Conservation (phyloP, 1,140 invertebrate genomes). For the Varroa destructor region DNA sequence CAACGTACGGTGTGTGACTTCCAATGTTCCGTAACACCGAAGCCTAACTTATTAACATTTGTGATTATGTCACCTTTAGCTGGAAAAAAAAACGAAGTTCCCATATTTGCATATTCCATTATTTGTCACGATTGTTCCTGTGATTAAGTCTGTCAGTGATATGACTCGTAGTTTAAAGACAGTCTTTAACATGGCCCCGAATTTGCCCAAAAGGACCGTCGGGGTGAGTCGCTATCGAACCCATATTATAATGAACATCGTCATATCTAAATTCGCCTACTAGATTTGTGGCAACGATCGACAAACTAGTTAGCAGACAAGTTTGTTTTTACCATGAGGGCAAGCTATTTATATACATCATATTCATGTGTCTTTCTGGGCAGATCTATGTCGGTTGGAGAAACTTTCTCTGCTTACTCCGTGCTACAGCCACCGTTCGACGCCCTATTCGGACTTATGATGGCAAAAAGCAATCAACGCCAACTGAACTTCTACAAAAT, state of each 20-base stretch:
- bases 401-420: not conserved
- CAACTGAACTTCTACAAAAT: not conserved
- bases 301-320: no score
- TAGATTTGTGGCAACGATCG: no score
- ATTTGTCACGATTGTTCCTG: slow-evolving; percentile 7
- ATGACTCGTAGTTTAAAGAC: not conserved
- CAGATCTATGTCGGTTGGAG: no score
- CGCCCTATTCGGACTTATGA: not conserved
- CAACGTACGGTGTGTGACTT: slow-evolving; percentile 45
- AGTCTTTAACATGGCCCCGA: not conserved
- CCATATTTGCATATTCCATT: not conserved
- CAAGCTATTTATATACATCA: no score
- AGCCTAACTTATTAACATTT: not conserved
- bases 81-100: no score
- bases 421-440: not conserved
- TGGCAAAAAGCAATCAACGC: not conserved
- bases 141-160: not conserved
- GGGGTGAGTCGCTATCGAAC: not conserved
- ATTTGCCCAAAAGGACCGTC: not conserved
- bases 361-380: no score
- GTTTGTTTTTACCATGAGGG: no score
- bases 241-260: not conserved
- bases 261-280: no score
- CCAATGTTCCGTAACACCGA: not conserved
- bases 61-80: not conserved